These are phyloP conservation scores for Mugil cephalus DNA, from an alignment of 2,113 vertebrate species.

Conservation along the genomic window DNA sequence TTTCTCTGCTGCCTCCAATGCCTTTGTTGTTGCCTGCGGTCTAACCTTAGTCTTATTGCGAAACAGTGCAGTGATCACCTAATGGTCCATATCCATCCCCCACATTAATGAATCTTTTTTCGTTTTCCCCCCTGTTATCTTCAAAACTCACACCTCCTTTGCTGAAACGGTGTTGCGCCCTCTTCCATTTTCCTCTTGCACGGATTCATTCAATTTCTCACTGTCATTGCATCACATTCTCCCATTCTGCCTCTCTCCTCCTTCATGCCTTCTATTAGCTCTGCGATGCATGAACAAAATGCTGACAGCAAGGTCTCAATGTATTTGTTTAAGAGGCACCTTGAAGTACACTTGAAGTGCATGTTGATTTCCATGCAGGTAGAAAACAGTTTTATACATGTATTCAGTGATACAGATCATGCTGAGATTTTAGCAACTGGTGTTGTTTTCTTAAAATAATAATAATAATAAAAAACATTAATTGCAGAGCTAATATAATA, in stretches of 20 bases:
- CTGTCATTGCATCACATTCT: not conserved
- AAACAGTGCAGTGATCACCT: slow-evolving; percentile 51
- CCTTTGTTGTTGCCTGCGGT: slow-evolving; percentile 16
- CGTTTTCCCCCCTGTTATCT: not conserved
- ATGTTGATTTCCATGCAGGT: not conserved
- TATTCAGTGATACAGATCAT: not conserved
- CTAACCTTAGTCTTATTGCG: slow-evolving; percentile 40
- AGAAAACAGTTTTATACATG: not conserved
- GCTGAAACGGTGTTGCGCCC: slow-evolving; percentile 28
- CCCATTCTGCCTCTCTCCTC: not conserved
- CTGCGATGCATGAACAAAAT: slow-evolving; percentile 2
- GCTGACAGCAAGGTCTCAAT: not conserved
- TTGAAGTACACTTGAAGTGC: not conserved
- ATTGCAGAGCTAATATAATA: too few relatives aligned
- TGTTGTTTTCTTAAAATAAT: too few relatives aligned
- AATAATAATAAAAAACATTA: too few relatives aligned
- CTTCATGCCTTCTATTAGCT: not conserved
- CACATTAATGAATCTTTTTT: slow-evolving; percentile 37
- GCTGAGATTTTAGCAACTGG: not conserved
- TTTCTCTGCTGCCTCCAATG: slow-evolving; percentile 25
- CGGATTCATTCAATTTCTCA: not conserved
- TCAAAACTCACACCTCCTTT: slow-evolving; percentile 1
- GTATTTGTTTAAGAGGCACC: not conserved
- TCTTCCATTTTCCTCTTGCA: slow-evolving; percentile 21
- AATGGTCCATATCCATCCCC: slow-evolving; percentile 46